Conservation (phyloP, 2,113 vertebrate genomes). For the Bubo blakistoni region DNA sequence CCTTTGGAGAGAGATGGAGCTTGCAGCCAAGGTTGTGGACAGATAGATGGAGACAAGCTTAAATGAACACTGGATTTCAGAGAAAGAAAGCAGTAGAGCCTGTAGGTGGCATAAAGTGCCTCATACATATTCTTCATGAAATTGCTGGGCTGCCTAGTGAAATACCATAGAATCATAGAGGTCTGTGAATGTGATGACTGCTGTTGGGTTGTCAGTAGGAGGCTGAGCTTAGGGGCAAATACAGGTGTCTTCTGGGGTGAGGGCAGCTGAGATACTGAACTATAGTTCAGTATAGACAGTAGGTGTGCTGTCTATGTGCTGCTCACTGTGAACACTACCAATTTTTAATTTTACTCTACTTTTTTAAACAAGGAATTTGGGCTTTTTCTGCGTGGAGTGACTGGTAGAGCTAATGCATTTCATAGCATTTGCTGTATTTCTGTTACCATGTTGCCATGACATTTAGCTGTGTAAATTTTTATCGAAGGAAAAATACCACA, state of each 20-base stretch:
- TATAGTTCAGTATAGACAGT: background rate
- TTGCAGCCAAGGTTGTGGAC: background rate
- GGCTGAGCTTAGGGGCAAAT: background rate
- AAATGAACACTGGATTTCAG: background rate
- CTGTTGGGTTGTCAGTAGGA: background rate
- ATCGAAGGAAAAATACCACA: background rate
- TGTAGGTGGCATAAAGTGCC: constrained; percentile 34
- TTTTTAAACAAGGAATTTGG: background rate
- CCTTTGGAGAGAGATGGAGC: background rate
- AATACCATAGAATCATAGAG: background rate
- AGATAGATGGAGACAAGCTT: background rate
- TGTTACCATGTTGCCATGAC: background rate
- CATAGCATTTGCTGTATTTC: background rate
- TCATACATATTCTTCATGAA: background rate
- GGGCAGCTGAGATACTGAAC: background rate
- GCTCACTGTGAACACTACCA: background rate
- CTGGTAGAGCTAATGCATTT: background rate
- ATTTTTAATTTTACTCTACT: background rate
- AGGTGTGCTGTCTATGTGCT: background rate
- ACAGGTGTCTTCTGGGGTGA: background rate
- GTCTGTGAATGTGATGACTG: background rate
- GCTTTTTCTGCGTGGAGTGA: background rate
- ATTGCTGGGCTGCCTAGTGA: background rate
- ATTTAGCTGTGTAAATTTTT: background rate
- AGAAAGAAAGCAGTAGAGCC: background rate